phyloP scores from a whole-genome alignment of 2,888 invertebrate genomes.

The Metellina segmentata region DNA sequence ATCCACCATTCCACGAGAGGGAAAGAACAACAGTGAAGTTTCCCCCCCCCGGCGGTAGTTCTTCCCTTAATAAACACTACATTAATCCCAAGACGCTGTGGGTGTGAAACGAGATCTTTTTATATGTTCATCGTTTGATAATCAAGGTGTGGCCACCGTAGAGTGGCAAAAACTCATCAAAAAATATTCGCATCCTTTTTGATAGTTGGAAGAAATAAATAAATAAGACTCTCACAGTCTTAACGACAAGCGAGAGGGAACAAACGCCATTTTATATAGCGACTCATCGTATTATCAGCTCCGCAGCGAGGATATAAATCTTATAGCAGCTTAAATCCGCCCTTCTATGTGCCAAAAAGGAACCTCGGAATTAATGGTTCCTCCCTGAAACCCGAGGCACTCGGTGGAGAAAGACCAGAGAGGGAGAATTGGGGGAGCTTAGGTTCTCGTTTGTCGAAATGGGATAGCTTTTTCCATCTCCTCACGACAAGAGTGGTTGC shows the following conservation, averaged over 20 bases:
- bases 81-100: conserved; percentile 17
- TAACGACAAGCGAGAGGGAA: conserved; percentile 30
- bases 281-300: conserved; percentile 27
- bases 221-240: neutral
- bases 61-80: neutral
- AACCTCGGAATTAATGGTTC: conserved; percentile 37
- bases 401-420: neutral
- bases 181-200: conserved; percentile 29
- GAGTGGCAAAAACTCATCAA: conserved; percentile 21
- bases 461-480: too few relatives aligned
- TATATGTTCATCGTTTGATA: conserved; percentile 6
- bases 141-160: conserved; percentile 44
- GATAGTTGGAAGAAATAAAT: neutral
- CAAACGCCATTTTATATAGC: conserved; percentile 25
- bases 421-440: neutral
- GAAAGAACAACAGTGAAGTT: neutral
- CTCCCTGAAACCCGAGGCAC: neutral
- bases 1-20: neutral
- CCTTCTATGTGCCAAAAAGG: conserved; percentile 34
- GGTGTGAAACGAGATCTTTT: conserved; percentile 51
- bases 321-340: conserved; percentile 20
- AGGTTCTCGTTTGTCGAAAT: neutral
- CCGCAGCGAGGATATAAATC: conserved; percentile 40
- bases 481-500: too few relatives aligned
- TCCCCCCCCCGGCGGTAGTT: neutral